A percentile compares a stretch with the other conserved stretches of the same genome.
Conservation (phyloP, 2,888 invertebrate genomes). For the Muschampia plurimacula region DNA sequence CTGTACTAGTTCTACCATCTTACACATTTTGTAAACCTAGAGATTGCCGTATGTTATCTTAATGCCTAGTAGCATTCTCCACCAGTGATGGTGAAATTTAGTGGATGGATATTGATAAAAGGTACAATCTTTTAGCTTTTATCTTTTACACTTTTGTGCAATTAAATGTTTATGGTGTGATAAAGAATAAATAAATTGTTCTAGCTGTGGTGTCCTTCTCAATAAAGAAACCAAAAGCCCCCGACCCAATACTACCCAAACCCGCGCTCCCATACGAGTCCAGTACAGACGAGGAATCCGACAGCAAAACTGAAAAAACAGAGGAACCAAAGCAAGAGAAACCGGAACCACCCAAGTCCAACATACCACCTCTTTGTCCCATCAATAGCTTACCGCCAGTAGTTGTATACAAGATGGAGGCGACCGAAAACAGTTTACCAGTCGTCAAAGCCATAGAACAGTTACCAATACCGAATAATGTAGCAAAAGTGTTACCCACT, state of each 20-base stretch:
- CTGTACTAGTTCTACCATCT: no score
- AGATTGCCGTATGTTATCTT: no score
- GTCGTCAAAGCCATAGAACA: constrained; percentile 53
- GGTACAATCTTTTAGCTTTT: no score
- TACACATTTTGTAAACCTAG: no score
- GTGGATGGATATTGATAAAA: no score
- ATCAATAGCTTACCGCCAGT: constrained; percentile 60
- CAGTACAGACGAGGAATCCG: constrained; percentile 88
- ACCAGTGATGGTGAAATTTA: no score
- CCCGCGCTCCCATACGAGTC: constrained; percentile 92
- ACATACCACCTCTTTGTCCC: constrained; percentile 49
- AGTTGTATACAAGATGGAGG: constrained; percentile 72
- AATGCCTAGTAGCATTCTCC: no score
- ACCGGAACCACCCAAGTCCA: constrained; percentile 45
- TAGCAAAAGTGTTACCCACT: constrained; percentile 47
- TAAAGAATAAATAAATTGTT: neutral
- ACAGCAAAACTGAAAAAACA: constrained; percentile 54
- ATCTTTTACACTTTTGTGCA: no score
- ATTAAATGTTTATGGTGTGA: no score
- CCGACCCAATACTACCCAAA: constrained; percentile 87
- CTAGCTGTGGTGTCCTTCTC: constrained; percentile 93
- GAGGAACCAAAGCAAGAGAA: constrained; percentile 50
- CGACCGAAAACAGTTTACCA: constrained; percentile 57
- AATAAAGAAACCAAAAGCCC: constrained; percentile 93
- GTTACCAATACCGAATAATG: constrained; percentile 43